phyloP scores from a whole-genome alignment of 2,113 vertebrate species.

The Toxotes chatareus region DNA sequence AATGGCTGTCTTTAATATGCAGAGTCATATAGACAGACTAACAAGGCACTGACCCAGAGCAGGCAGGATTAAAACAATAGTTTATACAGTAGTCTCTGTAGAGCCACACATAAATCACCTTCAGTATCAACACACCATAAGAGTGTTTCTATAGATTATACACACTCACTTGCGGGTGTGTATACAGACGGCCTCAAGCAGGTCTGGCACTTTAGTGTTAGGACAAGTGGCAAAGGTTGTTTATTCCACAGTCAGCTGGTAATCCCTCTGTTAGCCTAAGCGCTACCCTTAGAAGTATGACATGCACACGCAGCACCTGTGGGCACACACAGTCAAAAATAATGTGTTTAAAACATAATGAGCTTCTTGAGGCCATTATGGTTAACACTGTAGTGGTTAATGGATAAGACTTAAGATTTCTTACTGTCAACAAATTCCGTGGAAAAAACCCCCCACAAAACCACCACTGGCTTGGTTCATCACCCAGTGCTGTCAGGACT shows the following conservation, averaged over 20 bases:
- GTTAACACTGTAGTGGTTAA: background rate
- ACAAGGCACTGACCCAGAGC: conserved; percentile 66
- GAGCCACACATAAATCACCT: conserved; percentile 77
- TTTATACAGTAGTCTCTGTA: conserved; percentile 82
- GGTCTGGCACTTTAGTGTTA: conserved; percentile 76
- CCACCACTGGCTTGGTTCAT: background rate
- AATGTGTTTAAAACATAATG: conserved; percentile 22
- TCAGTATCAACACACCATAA: conserved; percentile 84
- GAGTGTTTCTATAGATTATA: conserved; percentile 87
- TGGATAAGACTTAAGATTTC: background rate
- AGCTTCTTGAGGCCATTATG: conserved; percentile 13
- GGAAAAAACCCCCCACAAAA: background rate
- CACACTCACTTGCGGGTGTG: conserved; percentile 81
- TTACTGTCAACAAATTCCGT: background rate
- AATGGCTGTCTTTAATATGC: conserved; percentile 72
- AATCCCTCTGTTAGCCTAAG: conserved; percentile 71
- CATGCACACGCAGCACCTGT: background rate
- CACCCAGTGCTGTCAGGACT: background rate
- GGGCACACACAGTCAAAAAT: conserved; percentile 1
- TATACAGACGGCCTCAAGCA: conserved; percentile 78
- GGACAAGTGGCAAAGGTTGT: conserved; percentile 71
- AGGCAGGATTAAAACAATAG: conserved; percentile 80
- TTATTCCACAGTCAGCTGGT: conserved; percentile 79
- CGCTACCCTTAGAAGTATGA: conserved; percentile 51
- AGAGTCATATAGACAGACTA: conserved; percentile 61